Evolutionary conservation across 53 echinoderm and acorn worm genomes (phyloP), one percentile per base, ranked within the genome.

Genomic region (Holothuria scabra): DNA sequence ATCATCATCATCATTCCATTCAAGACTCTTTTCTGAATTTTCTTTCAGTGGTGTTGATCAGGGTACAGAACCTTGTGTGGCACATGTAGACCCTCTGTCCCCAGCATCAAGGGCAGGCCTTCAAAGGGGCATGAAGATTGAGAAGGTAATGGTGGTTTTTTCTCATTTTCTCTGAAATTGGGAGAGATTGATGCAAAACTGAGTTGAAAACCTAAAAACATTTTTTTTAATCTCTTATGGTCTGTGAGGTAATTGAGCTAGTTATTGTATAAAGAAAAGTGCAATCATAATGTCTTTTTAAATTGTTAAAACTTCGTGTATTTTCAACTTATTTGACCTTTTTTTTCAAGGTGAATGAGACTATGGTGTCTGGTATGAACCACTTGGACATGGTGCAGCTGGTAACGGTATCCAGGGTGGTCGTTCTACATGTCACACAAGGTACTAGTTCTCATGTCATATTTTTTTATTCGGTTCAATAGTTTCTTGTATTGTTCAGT

Each of bases 31-130:
- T 1, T 52, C 52, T 52, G 18, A 52, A 6, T 19, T 66, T 48
- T 65, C 19, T 18, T 69, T 12, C 80, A 97, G 97, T 80, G 97
- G 97, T 65, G 59, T 86, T 14, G 94, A 97, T 80, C 90, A 85
- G 86, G 90, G 85, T 52, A 76, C 94, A 78, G 94, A 92, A 30
- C 91, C 94, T 24, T 90, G 89, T 22, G 97, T 97, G 4, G 94
- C 92, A 62, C 92, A 89, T 67, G 88, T 97, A 13, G 97, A 97
- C 65, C 90, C 85, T 4, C 88, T 86, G 60, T 97, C 97, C 8
- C 97, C 97, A 60, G 97, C 97, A 46, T 85, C 90, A 65, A 88
- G 88, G 62, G 89, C 97, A 64, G 97, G 97, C 16, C 88, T 97
- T 44, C 94, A 94, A 74, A 90, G 74, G 80, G 97, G 97, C 60